Conservation (phyloP, 1,140 invertebrate genomes). For the Neomicropteryx cornuta region DNA sequence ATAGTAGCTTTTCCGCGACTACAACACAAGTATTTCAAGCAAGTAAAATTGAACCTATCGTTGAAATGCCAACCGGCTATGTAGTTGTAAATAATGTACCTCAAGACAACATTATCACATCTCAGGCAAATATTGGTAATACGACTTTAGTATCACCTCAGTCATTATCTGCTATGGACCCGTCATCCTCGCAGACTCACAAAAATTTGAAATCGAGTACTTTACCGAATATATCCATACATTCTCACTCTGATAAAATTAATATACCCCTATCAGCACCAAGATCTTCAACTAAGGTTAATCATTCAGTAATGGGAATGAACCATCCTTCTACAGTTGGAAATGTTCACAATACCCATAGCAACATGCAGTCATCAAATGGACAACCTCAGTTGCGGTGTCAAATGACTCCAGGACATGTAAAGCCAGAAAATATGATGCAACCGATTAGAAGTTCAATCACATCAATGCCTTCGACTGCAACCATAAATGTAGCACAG, state of each 20-base stretch:
- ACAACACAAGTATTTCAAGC: constrained; percentile 74
- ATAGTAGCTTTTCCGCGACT: constrained; percentile 67
- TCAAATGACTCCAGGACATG: too few species aligned
- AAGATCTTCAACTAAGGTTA: too few species aligned
- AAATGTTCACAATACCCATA: too few species aligned
- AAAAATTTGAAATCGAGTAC: constrained; percentile 30
- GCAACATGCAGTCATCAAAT: too few species aligned
- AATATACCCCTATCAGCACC: too few species aligned
- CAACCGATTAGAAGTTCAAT: too few species aligned
- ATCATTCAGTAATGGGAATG: too few species aligned
- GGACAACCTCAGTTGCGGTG: too few species aligned
- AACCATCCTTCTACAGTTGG: too few species aligned
- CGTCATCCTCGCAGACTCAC: constrained; percentile 25
- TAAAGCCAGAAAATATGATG: too few species aligned
- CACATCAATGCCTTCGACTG: too few species aligned
- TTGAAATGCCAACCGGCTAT: constrained; percentile 58
- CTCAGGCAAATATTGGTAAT: constrained; percentile 23
- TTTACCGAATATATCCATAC: constrained; percentile 36
- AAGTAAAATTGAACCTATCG: constrained; percentile 68
- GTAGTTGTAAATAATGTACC: constrained; percentile 55
- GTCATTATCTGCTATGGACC: constrained; percentile 17
- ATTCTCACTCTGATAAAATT: constrained; percentile 33
- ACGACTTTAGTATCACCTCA: constrained; percentile 31
- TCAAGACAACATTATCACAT: constrained; percentile 24
- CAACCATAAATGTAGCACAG: too few species aligned